Evolutionary conservation across 2,888 invertebrate genomes (phyloP), one percentile per base, ranked within the genome.

Genomic region (Fragum sueziense): DNA sequence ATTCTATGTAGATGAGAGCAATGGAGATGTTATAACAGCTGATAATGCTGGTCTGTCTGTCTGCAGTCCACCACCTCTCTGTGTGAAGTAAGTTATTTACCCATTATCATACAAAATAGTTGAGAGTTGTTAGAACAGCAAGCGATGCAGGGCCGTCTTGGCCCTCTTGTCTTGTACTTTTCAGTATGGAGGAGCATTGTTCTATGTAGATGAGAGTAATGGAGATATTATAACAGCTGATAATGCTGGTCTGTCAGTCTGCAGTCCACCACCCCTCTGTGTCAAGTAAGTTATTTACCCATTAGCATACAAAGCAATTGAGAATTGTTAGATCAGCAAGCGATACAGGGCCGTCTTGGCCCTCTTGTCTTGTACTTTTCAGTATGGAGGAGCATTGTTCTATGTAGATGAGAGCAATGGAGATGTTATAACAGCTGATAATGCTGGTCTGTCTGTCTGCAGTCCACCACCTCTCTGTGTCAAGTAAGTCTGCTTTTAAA

Each of bases 371-470:
- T 54, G 22, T 54, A 20, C 47, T 47, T 62, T 75, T 75, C 67
- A 80, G 80, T 57, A 59, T 51, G 62, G 80, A 41, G 76, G 76
- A 20, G 65, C 76, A 1, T 47, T 80, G 65, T 80, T 80, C 41
- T 80, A 76, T 67, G 62, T 65, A 22, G 80, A 72, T 33, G 70
- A 70, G 29, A 69, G 59, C 31, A 73, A 54, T 4, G 70, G 76
- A 22, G 65, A 70, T 41, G 57, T 80, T 33, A 73, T 69, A 27
- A 80, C 76, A 22, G 73, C 73, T 70, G 80, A 76, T 27, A 65
- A 47, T 51, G 61, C 69, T 51, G 76, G 76, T 25, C 70, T 47
- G 25, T 37, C 59, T 52, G 47, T 74, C 25, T 80, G 76, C 59
- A 34, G 54, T 11, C 76, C 76, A 1, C n/a, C 54, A 47, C 80